Conservation (phyloP, 2,797 vertebrate species). For the Gymnodraco acuticeps region DNA sequence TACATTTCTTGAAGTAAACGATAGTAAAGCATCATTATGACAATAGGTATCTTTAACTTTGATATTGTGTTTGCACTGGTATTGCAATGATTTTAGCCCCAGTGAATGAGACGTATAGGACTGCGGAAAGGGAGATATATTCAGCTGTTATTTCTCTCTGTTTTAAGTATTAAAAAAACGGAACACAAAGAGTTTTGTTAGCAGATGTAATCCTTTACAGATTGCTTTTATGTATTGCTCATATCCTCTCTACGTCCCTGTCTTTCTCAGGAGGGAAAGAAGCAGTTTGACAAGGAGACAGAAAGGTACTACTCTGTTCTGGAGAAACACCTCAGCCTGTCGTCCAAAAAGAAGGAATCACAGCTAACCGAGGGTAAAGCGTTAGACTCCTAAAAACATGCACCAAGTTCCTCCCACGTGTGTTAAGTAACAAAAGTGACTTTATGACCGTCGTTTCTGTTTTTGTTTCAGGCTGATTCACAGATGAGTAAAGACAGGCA, state of each 20-base stretch:
- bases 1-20: background rate
- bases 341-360: conserved; percentile 97
- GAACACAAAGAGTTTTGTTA: background rate
- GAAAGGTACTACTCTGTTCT: conserved; percentile 97
- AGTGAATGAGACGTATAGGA: background rate
- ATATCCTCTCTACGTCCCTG: conserved; percentile 27
- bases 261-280: conserved; percentile 91
- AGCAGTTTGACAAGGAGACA: conserved; percentile 99
- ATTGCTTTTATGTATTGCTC: background rate
- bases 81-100: background rate
- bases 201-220: background rate
- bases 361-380: conserved; percentile 94
- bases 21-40: background rate
- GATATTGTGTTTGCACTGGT: background rate
- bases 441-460: conserved; percentile 20
- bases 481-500: conserved; percentile 96
- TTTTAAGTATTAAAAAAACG: background rate
- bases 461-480: conserved; percentile 89
- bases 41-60: background rate
- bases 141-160: background rate
- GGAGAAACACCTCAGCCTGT: conserved; percentile 97
- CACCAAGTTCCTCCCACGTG: background rate
- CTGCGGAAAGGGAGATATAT: background rate
- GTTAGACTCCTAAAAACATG: background rate
- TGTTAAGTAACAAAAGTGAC: background rate